Base-by-base conservation (phyloP, 2,797 vertebrate species). In the Luscinia megarhynchos region DNA sequence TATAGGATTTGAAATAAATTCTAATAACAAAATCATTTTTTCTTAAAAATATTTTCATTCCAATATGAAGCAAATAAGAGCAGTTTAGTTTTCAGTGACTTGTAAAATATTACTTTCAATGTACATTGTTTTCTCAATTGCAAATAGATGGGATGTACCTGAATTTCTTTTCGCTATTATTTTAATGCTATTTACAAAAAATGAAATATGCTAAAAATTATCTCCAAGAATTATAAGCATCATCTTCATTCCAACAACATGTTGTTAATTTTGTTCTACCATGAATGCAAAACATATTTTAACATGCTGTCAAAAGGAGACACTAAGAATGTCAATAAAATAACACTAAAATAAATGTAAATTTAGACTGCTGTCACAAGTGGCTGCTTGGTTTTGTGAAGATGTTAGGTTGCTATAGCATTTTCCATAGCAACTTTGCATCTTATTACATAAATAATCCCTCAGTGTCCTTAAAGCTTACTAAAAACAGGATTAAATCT, bases 361-460 rank as follows among this genome's bases (percentile, higher is more conserved):
- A 98, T 98, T 98, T 97, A 97, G 97, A 97, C 96, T 97, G 97
- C 97, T 97, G 97, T 98, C 98, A 98, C 97, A 98, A 98, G 98
- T 96, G 97, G 96, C 97, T 97, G 97, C 97, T 97, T 98, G 97
- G 97, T 97, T 98, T 97, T 94, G 81, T 97, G 96, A 97, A 97
- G 97, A 98, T 97, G 97, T 97, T 97, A 94, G 96, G 97, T 98
- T 98, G 97, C 98, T 98, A 98, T 97, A 98, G 98, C 95, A 43
- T 96, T 98, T 98, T 96, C 98, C 97, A 98, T 97, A 98, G 98
- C 97, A 98, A 98, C 97, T 98, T 98, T 97, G 97, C 97, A 98
- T 98, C 97, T 98, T 97, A 98, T 97, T 97, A 98, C 97, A 98
- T 98, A 98, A 98, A 98, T 98, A 98, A 98, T 98, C 97, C 97